A percentile compares a stretch with the other conserved stretches of the same genome.
phyloP scores from a whole-genome alignment of 2,888 invertebrate genomes.

The Pemphredon lugubris region DNA sequence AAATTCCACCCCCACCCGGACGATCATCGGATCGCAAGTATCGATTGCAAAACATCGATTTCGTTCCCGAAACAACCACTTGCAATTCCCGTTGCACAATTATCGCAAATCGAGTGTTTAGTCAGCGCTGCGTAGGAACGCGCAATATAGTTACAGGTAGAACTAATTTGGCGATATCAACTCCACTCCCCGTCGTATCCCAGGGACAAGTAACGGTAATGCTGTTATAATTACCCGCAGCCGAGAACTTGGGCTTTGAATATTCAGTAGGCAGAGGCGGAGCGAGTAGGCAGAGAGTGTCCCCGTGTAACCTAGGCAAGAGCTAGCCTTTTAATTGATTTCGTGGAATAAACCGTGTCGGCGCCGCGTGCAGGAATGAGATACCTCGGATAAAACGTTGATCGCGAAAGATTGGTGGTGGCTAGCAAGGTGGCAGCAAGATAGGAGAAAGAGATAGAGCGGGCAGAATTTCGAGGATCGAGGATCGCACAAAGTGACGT shows the following conservation, averaged over 20 bases:
- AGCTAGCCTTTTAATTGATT: constrained; percentile 39
- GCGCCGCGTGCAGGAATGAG: constrained; percentile 12
- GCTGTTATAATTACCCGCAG: constrained; percentile 61
- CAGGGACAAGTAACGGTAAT: constrained; percentile 59
- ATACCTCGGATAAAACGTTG: constrained; percentile 10
- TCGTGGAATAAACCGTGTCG: constrained; percentile 21
- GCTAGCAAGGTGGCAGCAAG: no score
- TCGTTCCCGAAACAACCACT: no score
- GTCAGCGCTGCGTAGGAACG: background rate
- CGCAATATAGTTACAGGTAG: background rate
- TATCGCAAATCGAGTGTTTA: constrained; percentile 1
- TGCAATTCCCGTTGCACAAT: background rate
- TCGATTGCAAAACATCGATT: no score
- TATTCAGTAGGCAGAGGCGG: constrained; percentile 49
- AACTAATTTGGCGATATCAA: constrained; percentile 59
- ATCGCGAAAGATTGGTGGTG: constrained; percentile 14
- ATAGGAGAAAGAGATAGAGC: background rate
- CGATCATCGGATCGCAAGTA: no score
- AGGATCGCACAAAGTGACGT: no score
- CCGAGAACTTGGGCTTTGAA: constrained; percentile 56
- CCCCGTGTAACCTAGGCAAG: constrained; percentile 25
- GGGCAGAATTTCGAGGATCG: no score
- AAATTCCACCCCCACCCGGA: no score
- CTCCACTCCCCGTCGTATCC: constrained; percentile 42
- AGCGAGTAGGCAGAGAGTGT: constrained; percentile 35